phyloP scores from a whole-genome alignment of 2,888 invertebrate species.

The Synergus umbraculus region DNA sequence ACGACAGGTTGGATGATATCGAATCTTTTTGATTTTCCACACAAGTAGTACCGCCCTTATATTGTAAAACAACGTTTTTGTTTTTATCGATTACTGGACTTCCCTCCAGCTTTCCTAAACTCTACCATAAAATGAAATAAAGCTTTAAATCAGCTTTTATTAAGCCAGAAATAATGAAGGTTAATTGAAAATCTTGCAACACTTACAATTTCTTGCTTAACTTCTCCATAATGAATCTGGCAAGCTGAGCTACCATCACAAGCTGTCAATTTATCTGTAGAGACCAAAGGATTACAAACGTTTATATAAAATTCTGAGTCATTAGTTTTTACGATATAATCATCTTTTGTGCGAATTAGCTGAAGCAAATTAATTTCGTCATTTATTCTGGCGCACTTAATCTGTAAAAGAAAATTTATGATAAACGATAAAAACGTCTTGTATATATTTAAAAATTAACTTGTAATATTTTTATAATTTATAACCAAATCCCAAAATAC shows the following conservation, averaged over 20 bases:
- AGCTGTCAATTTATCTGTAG: slow-evolving; percentile 62
- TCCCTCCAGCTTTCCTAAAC: slow-evolving; percentile 47
- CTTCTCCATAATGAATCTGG: slow-evolving; percentile 59
- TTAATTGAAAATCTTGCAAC: slow-evolving; percentile 41
- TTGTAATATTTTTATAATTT: slow-evolving; percentile 33
- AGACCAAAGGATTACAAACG: slow-evolving; percentile 67
- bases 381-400: slow-evolving; percentile 54
- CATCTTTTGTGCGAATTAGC: slow-evolving; percentile 59
- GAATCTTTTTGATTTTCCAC: slow-evolving; percentile 50
- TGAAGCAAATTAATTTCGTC: slow-evolving; percentile 61
- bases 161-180: not conserved
- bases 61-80: slow-evolving; percentile 47
- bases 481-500: slow-evolving; percentile 56
- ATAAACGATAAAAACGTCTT: slow-evolving; percentile 41
- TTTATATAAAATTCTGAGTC: slow-evolving; percentile 69
- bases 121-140: slow-evolving; percentile 45
- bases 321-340: slow-evolving; percentile 64
- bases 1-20: slow-evolving; percentile 57
- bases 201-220: slow-evolving; percentile 65
- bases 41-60: slow-evolving; percentile 51
- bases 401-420: not conserved
- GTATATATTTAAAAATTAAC: slow-evolving; percentile 37
- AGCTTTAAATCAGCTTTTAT: slow-evolving; percentile 15
- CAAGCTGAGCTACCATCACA: slow-evolving; percentile 67
- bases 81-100: slow-evolving; percentile 39